A percentile compares a stretch with the other conserved stretches of the same genome.
Conservation (phyloP, 2,888 invertebrate species). For the Selenia dentaria region DNA sequence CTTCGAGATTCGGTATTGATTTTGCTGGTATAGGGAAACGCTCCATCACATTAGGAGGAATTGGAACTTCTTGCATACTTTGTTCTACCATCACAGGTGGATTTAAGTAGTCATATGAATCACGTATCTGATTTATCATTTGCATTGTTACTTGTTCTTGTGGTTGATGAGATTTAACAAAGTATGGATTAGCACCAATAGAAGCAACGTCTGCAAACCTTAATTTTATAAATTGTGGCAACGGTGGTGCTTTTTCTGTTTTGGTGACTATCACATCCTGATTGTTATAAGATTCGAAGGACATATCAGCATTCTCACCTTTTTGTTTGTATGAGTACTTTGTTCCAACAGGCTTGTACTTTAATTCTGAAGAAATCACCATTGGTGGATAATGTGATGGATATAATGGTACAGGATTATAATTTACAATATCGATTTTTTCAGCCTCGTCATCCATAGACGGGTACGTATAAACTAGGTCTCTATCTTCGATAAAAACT, state of each 20-base stretch:
- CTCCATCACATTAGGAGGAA: conserved; percentile 5
- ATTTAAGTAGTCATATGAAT: conserved; percentile 2
- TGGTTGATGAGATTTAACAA: conserved; percentile 6
- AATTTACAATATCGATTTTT: conserved; percentile 6
- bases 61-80: background rate
- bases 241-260: conserved; percentile 30
- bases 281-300: conserved; percentile 38
- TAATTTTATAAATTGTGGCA: conserved; percentile 38
- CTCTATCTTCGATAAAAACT: conserved; percentile 10
- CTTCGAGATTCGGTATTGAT: background rate
- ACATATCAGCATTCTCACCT: conserved; percentile 36
- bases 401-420: conserved; percentile 1
- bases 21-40: background rate
- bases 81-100: conserved; percentile 1
- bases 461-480: conserved; percentile 5
- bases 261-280: conserved; percentile 39
- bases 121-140: conserved; percentile 7
- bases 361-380: conserved; percentile 17
- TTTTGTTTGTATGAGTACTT: conserved; percentile 47
- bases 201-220: conserved; percentile 37
- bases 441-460: background rate
- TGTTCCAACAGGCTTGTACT: conserved; percentile 22
- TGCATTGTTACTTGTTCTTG: background rate
- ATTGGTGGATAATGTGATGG: conserved; percentile 8
- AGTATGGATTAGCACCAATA: conserved; percentile 20